Evolutionary conservation across 1,140 invertebrate species (phyloP).

Genomic region (Bemisia tabaci): DNA sequence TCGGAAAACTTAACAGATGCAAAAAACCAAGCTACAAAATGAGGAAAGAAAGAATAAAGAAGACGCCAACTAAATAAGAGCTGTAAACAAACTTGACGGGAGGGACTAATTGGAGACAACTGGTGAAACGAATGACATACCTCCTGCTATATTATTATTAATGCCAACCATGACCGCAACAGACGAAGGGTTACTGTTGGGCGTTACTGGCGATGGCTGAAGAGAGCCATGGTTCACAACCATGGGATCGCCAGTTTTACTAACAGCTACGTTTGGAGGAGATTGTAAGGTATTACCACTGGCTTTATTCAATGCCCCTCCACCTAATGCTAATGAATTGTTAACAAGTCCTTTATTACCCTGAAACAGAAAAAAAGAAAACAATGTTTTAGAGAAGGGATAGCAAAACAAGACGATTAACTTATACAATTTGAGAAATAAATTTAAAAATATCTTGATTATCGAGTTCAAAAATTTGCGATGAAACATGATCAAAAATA

Average conservation of each 20-base stretch:
- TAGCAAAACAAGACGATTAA: slow-evolving; percentile 2
- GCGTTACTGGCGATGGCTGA: not conserved
- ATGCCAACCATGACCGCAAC: not conserved
- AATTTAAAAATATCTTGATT: no score
- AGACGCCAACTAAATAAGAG: not conserved
- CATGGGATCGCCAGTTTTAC: slow-evolving; percentile 39
- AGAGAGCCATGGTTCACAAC: slow-evolving; percentile 35
- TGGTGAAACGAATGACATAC: not conserved
- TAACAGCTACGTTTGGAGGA: slow-evolving; percentile 55
- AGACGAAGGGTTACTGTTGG: not conserved
- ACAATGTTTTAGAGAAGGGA: not conserved
- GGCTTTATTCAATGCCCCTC: slow-evolving; percentile 48
- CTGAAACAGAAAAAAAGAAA: slow-evolving; percentile 31
- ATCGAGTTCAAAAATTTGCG: no score
- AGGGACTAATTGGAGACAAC: not conserved
- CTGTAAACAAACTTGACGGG: not conserved
- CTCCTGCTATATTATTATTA: not conserved
- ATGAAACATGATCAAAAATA: no score
- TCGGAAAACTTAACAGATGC: no score
- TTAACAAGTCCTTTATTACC: slow-evolving; percentile 56
- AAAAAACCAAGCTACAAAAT: no score
- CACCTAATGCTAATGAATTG: slow-evolving; percentile 48
- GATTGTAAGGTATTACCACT: slow-evolving; percentile 70
- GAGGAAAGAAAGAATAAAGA: not conserved
- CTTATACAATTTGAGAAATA: slow-evolving; percentile 8